Evolutionary conservation across 35 echinoderm and acorn worm genomes (phyloP), one percentile per base, ranked within the genome.

Genomic region (Eucidaris tribuloides): DNA sequence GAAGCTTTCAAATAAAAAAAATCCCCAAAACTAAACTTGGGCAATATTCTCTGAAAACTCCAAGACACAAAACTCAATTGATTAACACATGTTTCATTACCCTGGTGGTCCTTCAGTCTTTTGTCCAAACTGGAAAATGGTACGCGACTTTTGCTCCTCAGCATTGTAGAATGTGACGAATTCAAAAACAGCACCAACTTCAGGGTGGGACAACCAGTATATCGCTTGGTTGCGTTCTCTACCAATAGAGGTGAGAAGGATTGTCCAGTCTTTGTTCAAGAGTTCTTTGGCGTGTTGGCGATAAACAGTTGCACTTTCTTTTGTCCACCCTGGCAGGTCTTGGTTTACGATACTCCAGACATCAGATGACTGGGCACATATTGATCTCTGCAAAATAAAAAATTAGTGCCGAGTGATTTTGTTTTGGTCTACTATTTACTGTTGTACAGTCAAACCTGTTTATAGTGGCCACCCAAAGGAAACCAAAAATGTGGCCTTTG

Each of bases 311-410:
- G 18, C 25, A 1, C 35, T 41, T 5, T 22, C 37, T 32, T 27
- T n/a, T 13, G 68, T 74, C 68, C 68, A 74, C 3, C 68, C 68
- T 1, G 68, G 68, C 7, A 74, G 68, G 68, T 74, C 68, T 44
- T 36, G 34, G 7, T 74, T 36, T 3, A 40, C 19, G 7, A 32
- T 11, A 52, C 48, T 52, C n/a, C n/a, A n/a, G n/a, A 52, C 48
- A 9, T 52, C n/a, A n/a, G 48, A 52, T n/a, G n/a, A 11, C n/a
- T 52, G 9, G n/a, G 48, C 48, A n/a, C 48, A 11, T 9, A n/a
- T 11, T 11, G 48, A 52, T 9, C 48, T 52, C 48, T 52, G 48
- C 48, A 52, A 11, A 52, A 52, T n/a, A n/a, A n/a, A n/a, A n/a
- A n/a, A n/a, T n/a, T n/a, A n/a, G n/a, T n/a, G n/a, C n/a, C n/a